phyloP scores from a whole-genome alignment of 2,888 invertebrate species.

The Drosophila acutilabella region DNA sequence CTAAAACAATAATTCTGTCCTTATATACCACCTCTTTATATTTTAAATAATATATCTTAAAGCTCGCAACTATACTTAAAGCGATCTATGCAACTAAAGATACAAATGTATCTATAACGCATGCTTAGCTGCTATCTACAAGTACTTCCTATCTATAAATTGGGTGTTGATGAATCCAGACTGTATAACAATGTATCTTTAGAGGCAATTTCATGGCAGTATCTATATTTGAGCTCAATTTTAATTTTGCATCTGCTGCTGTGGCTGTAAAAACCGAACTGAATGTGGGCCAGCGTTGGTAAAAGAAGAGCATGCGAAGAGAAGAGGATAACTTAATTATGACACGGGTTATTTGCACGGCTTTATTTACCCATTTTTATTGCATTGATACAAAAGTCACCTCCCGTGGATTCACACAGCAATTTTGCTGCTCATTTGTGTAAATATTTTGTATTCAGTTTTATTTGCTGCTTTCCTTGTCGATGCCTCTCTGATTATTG shows the following conservation, averaged over 20 bases:
- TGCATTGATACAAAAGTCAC: slow-evolving; percentile 20
- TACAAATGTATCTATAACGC: too few species aligned
- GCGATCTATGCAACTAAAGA: too few species aligned
- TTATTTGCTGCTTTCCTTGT: slow-evolving; percentile 6
- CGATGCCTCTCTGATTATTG: background rate
- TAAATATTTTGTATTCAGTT: slow-evolving; percentile 29
- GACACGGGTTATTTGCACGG: slow-evolving; percentile 59
- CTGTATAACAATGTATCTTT: too few species aligned
- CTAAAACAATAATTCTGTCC: too few species aligned
- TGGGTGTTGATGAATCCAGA: too few species aligned
- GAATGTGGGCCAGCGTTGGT: background rate
- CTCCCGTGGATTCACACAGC: slow-evolving; percentile 20
- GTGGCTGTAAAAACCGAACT: slow-evolving; percentile 2
- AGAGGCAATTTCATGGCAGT: background rate
- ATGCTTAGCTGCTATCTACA: too few species aligned
- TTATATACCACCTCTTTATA: too few species aligned
- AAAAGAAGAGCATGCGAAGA: background rate
- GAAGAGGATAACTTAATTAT: slow-evolving; percentile 57
- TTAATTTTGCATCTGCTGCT: slow-evolving; percentile 4
- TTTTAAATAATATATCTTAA: too few species aligned
- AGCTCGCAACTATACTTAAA: too few species aligned
- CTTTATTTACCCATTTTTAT: slow-evolving; percentile 41
- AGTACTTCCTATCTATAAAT: too few species aligned
- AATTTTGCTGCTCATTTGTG: slow-evolving; percentile 51
- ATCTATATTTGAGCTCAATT: slow-evolving; percentile 3